phyloP scores from a whole-genome alignment of 2,797 vertebrate genomes.

The Chelon auratus region DNA sequence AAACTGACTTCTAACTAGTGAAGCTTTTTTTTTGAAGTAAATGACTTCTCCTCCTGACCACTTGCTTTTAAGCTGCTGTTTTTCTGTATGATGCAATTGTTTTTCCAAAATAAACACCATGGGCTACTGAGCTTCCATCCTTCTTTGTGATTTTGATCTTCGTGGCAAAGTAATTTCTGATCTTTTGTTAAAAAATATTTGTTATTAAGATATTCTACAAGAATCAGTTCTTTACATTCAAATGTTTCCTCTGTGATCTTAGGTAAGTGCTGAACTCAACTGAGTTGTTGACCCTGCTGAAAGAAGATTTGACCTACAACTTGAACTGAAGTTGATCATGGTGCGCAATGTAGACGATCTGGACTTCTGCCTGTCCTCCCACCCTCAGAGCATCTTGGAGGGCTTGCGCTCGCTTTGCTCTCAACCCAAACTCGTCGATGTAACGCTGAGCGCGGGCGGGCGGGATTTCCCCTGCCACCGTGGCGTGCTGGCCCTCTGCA shows the following conservation, averaged over 20 bases:
- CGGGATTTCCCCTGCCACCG: conserved; percentile 94
- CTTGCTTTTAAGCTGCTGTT: background rate
- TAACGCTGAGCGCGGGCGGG: conserved; percentile 87
- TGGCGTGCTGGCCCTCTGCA: conserved; percentile 92
- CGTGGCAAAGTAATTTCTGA: background rate
- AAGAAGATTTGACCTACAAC: conserved; percentile 15
- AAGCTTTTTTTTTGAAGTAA: too few relatives aligned
- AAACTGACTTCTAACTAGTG: background rate
- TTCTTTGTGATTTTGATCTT: background rate
- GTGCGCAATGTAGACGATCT: conserved; percentile 95
- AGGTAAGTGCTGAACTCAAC: conserved; percentile 62
- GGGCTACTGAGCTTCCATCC: background rate
- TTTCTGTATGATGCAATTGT: background rate
- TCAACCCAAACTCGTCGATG: conserved; percentile 91
- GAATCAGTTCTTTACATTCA: conserved; percentile 1
- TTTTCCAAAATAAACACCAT: conserved; percentile 13
- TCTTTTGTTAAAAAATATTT: background rate
- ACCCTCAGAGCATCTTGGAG: conserved; percentile 91
- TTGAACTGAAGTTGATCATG: conserved; percentile 80
- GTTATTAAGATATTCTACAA: background rate
- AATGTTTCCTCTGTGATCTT: conserved; percentile 14
- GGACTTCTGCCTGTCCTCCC: conserved; percentile 93
- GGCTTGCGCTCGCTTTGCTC: conserved; percentile 89
- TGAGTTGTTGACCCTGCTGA: conserved; percentile 21
- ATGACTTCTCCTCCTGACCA: background rate